phyloP scores from a whole-genome alignment of 2,113 vertebrate genomes.

The Saccopteryx leptura region DNA sequence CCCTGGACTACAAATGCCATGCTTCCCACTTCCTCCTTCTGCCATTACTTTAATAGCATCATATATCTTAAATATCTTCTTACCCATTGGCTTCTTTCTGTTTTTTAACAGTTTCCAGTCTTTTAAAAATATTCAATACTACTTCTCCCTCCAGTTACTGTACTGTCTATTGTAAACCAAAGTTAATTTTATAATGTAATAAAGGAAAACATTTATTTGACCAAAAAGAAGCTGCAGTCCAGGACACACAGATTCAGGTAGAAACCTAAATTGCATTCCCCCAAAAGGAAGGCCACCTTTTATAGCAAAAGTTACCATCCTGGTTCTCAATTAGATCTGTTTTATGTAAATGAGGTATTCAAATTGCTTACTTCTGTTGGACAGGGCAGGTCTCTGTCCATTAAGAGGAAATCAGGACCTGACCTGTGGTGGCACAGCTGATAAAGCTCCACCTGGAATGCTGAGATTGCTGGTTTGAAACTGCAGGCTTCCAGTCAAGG shows the following conservation, averaged over 20 bases:
- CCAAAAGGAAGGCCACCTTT: not conserved
- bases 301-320: not conserved
- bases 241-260: not conserved
- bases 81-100: not conserved
- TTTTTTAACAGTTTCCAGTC: conserved; percentile 49
- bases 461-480: too few relatives aligned
- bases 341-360: not conserved
- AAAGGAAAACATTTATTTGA: not conserved
- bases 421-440: too few relatives aligned
- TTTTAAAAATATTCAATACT: not conserved
- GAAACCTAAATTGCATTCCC: not conserved
- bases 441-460: too few relatives aligned
- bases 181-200: not conserved
- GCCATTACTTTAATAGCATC: not conserved
- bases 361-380: not conserved
- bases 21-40: not conserved
- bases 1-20: not conserved
- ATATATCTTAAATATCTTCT: not conserved
- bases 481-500: too few relatives aligned
- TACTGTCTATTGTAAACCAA: not conserved
- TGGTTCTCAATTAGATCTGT: not conserved
- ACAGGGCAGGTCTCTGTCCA: not conserved
- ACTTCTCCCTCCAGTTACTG: not conserved
- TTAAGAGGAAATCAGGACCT: not conserved
- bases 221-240: not conserved